These are phyloP conservation scores for Otolemur garnettii DNA, from an alignment of 2,113 vertebrate genomes.

Conservation along the genomic window DNA sequence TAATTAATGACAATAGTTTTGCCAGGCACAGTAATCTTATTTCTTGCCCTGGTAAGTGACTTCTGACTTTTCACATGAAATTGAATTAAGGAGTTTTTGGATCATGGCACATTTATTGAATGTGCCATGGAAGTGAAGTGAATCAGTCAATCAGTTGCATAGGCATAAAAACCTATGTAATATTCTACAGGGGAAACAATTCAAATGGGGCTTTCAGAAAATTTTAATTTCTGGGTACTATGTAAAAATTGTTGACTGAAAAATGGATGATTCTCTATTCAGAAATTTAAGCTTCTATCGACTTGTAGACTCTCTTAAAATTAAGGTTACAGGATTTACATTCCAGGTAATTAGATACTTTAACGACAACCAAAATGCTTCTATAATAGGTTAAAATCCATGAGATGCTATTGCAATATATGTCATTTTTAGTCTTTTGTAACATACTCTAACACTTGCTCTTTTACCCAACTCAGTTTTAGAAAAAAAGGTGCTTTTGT, in stretches of 20 bases:
- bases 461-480: constrained; percentile 12
- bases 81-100: constrained; percentile 52
- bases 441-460: background rate
- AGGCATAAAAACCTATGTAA: constrained; percentile 40
- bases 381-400: background rate
- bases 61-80: constrained; percentile 32
- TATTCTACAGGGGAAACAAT: constrained; percentile 38
- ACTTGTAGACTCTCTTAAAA: background rate
- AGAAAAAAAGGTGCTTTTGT: constrained; percentile 39
- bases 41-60: constrained; percentile 33
- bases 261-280: constrained; percentile 21
- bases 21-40: background rate
- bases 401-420: background rate
- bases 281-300: constrained; percentile 50
- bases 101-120: constrained; percentile 53
- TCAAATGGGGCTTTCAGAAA: constrained; percentile 31
- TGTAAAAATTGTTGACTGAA: constrained; percentile 29
- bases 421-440: constrained; percentile 28
- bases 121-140: constrained; percentile 16
- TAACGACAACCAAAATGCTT: background rate
- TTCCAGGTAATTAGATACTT: background rate
- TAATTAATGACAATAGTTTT: constrained; percentile 28
- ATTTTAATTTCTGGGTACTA: constrained; percentile 41
- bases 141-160: constrained; percentile 55
- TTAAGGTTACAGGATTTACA: background rate